Evolutionary conservation across 2,888 invertebrate species (phyloP).

Genomic region (Tetheella fluctuosa): DNA sequence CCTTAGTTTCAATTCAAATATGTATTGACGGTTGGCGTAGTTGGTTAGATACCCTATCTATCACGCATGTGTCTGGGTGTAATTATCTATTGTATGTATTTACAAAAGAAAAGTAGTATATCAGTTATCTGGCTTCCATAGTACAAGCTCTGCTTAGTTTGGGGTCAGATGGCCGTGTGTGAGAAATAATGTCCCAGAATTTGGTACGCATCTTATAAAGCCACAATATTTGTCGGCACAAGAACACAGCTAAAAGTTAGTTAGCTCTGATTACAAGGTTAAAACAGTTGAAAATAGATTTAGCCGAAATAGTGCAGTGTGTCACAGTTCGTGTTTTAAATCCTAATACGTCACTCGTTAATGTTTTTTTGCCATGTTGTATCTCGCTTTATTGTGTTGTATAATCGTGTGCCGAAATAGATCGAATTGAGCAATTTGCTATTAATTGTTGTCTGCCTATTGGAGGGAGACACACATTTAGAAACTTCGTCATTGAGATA

Average conservation of each 20-base stretch:
- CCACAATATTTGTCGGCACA: not conserved
- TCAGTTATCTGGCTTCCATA: too few relatives aligned
- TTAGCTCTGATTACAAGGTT: not conserved
- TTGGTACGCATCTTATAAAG: not conserved
- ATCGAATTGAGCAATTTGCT: not conserved
- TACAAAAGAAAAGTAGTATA: too few relatives aligned
- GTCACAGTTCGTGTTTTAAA: slow-evolving; percentile 10
- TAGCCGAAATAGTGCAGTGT: slow-evolving; percentile 12
- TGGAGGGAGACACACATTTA: not conserved
- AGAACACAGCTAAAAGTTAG: not conserved
- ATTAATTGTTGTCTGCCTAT: not conserved
- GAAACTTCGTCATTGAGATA: not conserved
- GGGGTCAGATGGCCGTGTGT: too few relatives aligned
- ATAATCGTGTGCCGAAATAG: not conserved
- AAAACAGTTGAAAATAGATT: slow-evolving; percentile 3
- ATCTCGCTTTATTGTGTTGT: not conserved
- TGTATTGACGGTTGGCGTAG: too few relatives aligned
- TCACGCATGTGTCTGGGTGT: too few relatives aligned
- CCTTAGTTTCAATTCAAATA: too few relatives aligned
- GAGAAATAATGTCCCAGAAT: too few relatives aligned
- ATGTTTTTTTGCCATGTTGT: slow-evolving; percentile 1
- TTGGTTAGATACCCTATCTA: too few relatives aligned
- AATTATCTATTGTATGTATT: too few relatives aligned
- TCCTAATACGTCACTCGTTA: slow-evolving; percentile 6
- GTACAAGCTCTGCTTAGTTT: too few relatives aligned